Evolutionary conservation across 2,797 vertebrate species (phyloP), one percentile per base, ranked within the genome.

Genomic region (Pampus argenteus): DNA sequence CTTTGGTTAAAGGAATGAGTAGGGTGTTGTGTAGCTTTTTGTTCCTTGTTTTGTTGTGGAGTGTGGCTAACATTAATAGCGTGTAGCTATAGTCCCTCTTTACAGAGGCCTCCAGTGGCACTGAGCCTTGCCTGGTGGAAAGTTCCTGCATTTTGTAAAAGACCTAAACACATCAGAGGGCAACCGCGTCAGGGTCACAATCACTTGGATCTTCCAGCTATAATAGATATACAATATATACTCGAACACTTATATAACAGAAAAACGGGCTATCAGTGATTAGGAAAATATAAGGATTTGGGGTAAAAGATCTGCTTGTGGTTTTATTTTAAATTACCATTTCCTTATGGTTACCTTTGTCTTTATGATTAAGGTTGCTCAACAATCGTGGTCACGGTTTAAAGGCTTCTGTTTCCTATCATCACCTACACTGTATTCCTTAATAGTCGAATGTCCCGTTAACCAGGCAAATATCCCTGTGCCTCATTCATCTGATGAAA

Each of bases 41-140:
- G 89, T 91, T 87, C 89, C 86, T 81, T 84, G 86, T 90, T 90
- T 87, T 91, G 88, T 93, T 79, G 79, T 60, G 88, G 86, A 92
- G 91, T 91, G 90, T 91, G 92, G 90, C 89, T 90, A 91, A 92
- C 91, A 89, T 92, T 92, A 91, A 92, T 90, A 91, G 92, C 74
- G 66, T 92, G 91, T 92, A 85, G 85, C 85, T 87, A 31, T 78
- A 83, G 89, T 72, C 83, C 76, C 69, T 86, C 84, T 83, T 82
- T 66, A 81, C 49, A 78, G 83, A 76, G 76, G 81, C 80, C 73
- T 87, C 71, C 69, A 40, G 59, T 83, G 81, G 66, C 79, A 79
- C 65, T 72, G 63, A 79, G 79, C 71, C 74, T 29, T 3, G 76
- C 44, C 60, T 66, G 44, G 45, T 64, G 62, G 36, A 70, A 50